Base-by-base conservation (phyloP, 2,888 invertebrate genomes). In the Megalurothrips usitatus region DNA sequence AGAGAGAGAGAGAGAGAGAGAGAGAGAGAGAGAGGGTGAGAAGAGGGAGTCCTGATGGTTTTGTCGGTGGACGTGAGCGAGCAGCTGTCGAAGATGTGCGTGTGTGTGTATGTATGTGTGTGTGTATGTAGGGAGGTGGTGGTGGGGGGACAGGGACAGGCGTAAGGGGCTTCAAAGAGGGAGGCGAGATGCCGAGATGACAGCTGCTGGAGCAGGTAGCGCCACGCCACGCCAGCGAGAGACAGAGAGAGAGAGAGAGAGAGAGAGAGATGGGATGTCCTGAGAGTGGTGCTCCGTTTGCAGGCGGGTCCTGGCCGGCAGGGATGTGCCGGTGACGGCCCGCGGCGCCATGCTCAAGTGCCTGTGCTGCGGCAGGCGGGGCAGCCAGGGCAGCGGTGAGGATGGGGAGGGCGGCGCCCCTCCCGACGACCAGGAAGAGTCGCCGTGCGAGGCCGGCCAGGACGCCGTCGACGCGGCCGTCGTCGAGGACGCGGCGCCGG, bases 401-500 rank as follows among this genome's bases (percentile, higher is more conserved):
- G 80, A 80, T 4, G 81, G 82, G 1, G 82, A 82, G 47, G 81
- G 81, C 43, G 81, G 47, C 58, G 75, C 78, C 26, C 81, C 82
- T n/a, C 34, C 78, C 80, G 49, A 81, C 82, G 78, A 81, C 82
- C 68, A 82, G 82, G 17, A 81, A 23, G 78, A 81, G 26, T 81
- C 82, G 12, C 82, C 82, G n/a, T 81, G n/a, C 80, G 34, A 80
- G 2, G 81, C 82, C 75, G 48, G 47, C 47, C 19, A 81, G 79
- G 80, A 52, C 79, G 43, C 81, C 81, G 63, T 26, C 80, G 26
- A 34, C 80, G n/a, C 52, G 80, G 28, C 17, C 26, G 80, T 17
- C 23, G 1, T 11, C 47, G 26, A 26, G 26, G 49, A 26, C 48
- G 19, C 28, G 75, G 82, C 82, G 19, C 75, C 79, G 26, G 28